phyloP scores from a whole-genome alignment of 92 coral and sea anemone genomes.

The Paragorgia papillata region DNA sequence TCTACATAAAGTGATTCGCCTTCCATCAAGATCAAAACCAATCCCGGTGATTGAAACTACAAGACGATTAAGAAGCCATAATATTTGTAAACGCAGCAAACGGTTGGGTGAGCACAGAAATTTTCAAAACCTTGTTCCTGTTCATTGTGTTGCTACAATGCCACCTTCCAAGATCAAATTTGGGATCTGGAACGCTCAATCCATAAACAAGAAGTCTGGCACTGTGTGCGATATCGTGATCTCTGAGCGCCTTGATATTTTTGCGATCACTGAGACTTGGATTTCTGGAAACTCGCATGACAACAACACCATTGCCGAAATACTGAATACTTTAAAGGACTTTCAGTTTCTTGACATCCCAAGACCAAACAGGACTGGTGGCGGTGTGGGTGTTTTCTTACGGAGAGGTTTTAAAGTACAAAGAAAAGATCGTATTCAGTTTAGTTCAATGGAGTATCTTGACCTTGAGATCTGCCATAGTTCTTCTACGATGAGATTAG shows the following conservation, averaged over 20 bases:
- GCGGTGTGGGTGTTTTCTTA: constrained; percentile 39
- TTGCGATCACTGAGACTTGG: constrained; percentile 35
- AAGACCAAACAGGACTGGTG: constrained; percentile 32
- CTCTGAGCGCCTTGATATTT: constrained; percentile 38
- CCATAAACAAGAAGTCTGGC: constrained; percentile 42
- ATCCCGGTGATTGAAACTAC: background rate
- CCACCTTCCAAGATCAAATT: background rate
- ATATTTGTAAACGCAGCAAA: background rate
- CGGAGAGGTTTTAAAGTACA: constrained; percentile 41
- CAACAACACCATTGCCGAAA: constrained; percentile 41
- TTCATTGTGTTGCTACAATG: background rate
- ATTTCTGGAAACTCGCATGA: constrained; percentile 5
- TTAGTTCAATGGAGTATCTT: constrained; percentile 45
- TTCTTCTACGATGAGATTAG: constrained; percentile 35
- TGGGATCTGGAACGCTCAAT: constrained; percentile 36
- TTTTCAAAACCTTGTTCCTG: constrained; percentile 24
- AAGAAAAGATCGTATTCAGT: constrained; percentile 25
- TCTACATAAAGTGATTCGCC: background rate
- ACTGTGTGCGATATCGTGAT: constrained; percentile 36
- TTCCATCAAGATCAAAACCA: background rate
- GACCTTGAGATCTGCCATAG: constrained; percentile 32
- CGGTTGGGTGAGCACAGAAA: constrained; percentile 17
- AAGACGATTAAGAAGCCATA: background rate
- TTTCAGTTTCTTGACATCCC: constrained; percentile 34
- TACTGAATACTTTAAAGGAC: constrained; percentile 33